These are phyloP conservation scores for Schizopygopsis malacanthus DNA, from an alignment of 2,797 vertebrate genomes.

Conservation along the genomic window DNA sequence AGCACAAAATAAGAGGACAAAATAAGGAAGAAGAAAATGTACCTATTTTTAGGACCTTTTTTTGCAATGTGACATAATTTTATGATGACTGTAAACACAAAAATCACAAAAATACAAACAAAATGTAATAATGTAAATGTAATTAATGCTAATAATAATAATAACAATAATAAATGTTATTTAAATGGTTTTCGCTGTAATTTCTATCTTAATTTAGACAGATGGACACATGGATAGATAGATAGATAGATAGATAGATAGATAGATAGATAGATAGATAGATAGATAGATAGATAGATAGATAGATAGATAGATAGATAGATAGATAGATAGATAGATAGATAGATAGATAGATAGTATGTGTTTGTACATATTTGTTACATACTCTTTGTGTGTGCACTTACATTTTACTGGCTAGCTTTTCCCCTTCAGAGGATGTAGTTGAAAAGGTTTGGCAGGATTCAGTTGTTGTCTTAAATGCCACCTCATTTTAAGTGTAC, in stretches of 20 bases:
- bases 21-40: not conserved
- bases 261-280: not conserved
- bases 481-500: constrained; percentile 74
- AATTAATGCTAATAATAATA: too few species aligned
- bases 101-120: not conserved
- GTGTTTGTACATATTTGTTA: not conserved
- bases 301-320: not conserved
- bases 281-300: not conserved
- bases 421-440: not conserved
- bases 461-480: constrained; percentile 69
- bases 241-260: not conserved
- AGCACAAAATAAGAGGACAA: not conserved
- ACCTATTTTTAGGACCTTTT: constrained; percentile 3
- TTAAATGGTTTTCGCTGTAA: not conserved
- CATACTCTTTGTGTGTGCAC: constrained; percentile 1
- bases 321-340: not conserved
- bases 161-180: too few species aligned
- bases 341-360: not conserved
- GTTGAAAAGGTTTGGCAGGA: constrained; percentile 27
- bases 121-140: not conserved
- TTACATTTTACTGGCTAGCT: not conserved
- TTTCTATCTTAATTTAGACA: not conserved
- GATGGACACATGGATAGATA: not conserved
- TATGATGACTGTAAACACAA: not conserved
- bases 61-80: not conserved